Evolutionary conservation across 2,797 vertebrate species (phyloP).

Genomic region (Chiroxiphia lanceolata): DNA sequence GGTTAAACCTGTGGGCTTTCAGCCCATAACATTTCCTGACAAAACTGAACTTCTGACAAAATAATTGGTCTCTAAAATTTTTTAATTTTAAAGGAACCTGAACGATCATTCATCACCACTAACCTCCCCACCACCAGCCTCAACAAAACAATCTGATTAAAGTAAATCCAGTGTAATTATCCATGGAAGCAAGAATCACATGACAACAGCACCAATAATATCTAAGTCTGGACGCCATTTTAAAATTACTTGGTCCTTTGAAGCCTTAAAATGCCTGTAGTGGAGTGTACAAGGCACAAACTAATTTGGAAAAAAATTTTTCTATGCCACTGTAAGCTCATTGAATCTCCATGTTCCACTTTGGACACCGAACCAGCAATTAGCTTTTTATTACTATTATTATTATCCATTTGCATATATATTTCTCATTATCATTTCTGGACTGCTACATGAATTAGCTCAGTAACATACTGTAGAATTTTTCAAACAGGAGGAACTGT

Average conservation of each 20-base stretch:
- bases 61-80: not conserved
- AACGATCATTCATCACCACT: not conserved
- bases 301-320: not conserved
- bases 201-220: not conserved
- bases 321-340: not conserved
- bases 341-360: not conserved
- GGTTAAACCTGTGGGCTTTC: not conserved
- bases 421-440: not conserved
- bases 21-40: not conserved
- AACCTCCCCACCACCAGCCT: not conserved
- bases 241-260: not conserved
- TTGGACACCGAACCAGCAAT: not conserved
- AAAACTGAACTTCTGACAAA: not conserved
- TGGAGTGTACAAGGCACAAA: not conserved
- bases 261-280: not conserved
- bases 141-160: not conserved
- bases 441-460: not conserved
- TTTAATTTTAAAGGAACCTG: not conserved
- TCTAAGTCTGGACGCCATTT: not conserved
- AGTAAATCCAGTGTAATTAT: not conserved
- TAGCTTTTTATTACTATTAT: not conserved
- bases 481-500: not conserved
- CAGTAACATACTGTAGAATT: not conserved
- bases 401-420: not conserved
- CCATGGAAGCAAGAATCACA: not conserved